These are phyloP conservation scores for Coenobita brevimanus DNA, from an alignment of 1,140 invertebrate genomes.

Conservation along the genomic window DNA sequence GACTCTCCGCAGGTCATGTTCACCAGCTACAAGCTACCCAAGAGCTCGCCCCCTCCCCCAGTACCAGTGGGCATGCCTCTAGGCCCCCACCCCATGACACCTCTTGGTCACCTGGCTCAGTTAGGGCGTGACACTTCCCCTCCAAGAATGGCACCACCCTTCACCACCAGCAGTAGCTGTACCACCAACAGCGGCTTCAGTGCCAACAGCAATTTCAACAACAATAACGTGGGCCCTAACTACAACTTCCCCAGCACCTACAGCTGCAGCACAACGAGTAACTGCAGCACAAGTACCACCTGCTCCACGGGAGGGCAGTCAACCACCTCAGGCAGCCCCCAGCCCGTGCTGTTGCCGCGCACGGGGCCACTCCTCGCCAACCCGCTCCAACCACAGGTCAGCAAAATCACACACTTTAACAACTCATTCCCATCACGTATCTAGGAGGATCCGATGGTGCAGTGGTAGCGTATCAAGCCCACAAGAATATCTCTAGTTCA, in stretches of 20 bases:
- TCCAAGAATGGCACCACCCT: slow-evolving; percentile 52
- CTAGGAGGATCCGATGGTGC: too few species aligned
- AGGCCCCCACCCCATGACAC: slow-evolving; percentile 66
- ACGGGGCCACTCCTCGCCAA: slow-evolving; percentile 59
- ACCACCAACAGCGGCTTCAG: slow-evolving; percentile 16
- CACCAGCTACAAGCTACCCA: slow-evolving; percentile 93
- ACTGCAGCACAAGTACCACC: slow-evolving; percentile 23
- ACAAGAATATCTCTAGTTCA: too few species aligned
- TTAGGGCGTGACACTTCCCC: slow-evolving; percentile 61
- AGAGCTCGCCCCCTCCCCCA: slow-evolving; percentile 72
- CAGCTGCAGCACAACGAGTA: slow-evolving; percentile 21
- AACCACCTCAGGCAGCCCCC: slow-evolving; percentile 19
- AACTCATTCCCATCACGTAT: too few species aligned
- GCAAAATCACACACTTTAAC: not conserved
- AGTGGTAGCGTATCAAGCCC: too few species aligned
- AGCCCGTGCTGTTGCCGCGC: slow-evolving; percentile 49
- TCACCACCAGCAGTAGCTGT: slow-evolving; percentile 15
- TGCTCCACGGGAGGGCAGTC: slow-evolving; percentile 2
- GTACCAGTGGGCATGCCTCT: slow-evolving; percentile 17
- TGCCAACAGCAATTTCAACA: slow-evolving; percentile 4
- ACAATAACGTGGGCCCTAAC: too few species aligned
- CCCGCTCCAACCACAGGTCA: slow-evolving; percentile 69
- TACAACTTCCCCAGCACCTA: too few species aligned
- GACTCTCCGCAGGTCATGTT: slow-evolving; percentile 88
- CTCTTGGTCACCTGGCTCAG: slow-evolving; percentile 57